Evolutionary conservation across 2,797 vertebrate species (phyloP).

Genomic region (Neoniphon sammara): DNA sequence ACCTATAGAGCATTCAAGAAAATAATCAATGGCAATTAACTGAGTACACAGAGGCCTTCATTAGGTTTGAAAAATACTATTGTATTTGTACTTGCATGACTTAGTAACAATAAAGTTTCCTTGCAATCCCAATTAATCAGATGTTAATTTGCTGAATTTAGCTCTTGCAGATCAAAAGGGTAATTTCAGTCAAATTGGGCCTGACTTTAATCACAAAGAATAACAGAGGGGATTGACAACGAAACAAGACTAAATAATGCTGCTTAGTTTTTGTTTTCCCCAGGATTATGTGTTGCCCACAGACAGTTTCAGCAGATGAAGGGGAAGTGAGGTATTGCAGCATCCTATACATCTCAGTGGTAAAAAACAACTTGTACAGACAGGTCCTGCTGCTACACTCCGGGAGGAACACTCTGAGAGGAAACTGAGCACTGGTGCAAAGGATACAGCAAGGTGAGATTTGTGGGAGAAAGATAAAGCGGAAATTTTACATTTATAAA

Average conservation of each 20-base stretch:
- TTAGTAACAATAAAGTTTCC: not conserved
- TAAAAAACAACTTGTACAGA: conserved; percentile 14
- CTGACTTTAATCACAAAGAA: no score
- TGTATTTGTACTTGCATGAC: no score
- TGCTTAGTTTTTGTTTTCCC: no score
- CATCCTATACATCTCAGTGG: conserved; percentile 7
- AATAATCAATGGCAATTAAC: no score
- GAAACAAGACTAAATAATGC: no score
- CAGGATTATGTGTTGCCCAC: not conserved
- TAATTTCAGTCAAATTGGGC: no score
- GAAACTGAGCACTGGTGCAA: conserved; percentile 17
- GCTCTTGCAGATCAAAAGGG: no score
- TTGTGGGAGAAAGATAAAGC: conserved; percentile 52
- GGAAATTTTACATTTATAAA: conserved; percentile 64
- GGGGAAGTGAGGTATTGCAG: not conserved
- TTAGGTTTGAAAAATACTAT: no score
- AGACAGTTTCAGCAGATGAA: not conserved
- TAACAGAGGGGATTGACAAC: no score
- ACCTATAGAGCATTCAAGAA: not conserved
- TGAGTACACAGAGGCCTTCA: no score
- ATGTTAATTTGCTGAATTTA: no score
- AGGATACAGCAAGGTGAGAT: conserved; percentile 59
- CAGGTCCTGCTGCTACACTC: not conserved
- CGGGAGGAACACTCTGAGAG: conserved; percentile 5
- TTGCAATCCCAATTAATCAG: not conserved